Percentiles rank a stretch among this genome's conserved stretches.
These are phyloP conservation scores for Murina feae DNA, from an alignment of 2,113 vertebrate species.

Conservation along the genomic window DNA sequence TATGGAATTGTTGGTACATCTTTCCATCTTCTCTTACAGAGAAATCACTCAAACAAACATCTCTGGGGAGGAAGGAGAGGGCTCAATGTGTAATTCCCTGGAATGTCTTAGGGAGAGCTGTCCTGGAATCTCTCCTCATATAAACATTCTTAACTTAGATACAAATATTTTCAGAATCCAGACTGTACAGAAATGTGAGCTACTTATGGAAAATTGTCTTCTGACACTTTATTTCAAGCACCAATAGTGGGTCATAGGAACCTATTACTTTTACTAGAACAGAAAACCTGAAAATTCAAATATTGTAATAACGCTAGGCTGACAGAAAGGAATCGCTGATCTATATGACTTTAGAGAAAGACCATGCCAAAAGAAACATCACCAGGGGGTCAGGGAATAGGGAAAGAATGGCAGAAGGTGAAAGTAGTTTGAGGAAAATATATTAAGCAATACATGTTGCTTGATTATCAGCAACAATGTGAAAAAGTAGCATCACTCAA, in stretches of 20 bases:
- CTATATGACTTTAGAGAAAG: not conserved
- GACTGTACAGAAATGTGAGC: not conserved
- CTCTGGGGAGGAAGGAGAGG: not conserved
- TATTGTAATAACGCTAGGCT: not conserved
- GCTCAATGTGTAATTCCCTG: not conserved
- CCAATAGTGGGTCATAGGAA: fast-evolving
- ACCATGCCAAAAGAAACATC: not conserved
- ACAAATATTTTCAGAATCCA: not conserved
- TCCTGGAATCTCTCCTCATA: not conserved
- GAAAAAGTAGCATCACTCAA: not conserved
- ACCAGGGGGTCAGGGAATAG: not conserved
- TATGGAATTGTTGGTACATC: not conserved
- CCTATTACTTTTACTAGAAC: not conserved
- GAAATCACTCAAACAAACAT: not conserved
- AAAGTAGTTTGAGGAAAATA: not conserved
- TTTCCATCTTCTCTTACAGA: not conserved
- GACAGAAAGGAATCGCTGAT: not conserved
- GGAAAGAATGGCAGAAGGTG: not conserved
- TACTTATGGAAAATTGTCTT: not conserved
- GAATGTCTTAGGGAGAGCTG: not conserved
- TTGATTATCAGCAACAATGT: not conserved
- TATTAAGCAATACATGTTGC: not conserved
- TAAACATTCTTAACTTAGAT: not conserved
- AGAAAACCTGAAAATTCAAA: not conserved
- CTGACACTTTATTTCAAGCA: not conserved